These are phyloP conservation scores for Oscheius myriophilus DNA, from an alignment of 2,888 invertebrate genomes.

Conservation along the genomic window DNA sequence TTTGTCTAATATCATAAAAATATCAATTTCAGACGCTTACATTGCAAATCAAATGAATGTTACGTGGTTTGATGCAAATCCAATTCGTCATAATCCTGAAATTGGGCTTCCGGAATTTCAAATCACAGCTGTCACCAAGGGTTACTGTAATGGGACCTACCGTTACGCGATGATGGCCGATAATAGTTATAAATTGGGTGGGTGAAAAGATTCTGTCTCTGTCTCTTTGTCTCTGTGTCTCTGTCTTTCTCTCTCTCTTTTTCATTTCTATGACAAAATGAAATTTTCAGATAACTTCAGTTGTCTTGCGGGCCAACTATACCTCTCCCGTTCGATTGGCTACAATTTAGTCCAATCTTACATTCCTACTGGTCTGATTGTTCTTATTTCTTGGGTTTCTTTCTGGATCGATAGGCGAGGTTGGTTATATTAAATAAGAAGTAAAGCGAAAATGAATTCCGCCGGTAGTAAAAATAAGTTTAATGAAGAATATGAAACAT, in stretches of 20 bases:
- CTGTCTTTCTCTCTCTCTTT: too few relatives aligned
- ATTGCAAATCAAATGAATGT: slow-evolving; percentile 68
- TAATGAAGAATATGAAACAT: too few relatives aligned
- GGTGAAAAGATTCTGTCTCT: not conserved
- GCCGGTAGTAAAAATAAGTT: too few relatives aligned
- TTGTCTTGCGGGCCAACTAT: slow-evolving; percentile 62
- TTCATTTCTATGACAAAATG: too few relatives aligned
- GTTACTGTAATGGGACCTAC: slow-evolving; percentile 61
- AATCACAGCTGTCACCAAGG: slow-evolving; percentile 51
- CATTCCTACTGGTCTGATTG: slow-evolving; percentile 56
- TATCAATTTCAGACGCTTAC: slow-evolving; percentile 63
- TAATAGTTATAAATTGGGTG: slow-evolving; percentile 57
- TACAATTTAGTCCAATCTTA: slow-evolving; percentile 68
- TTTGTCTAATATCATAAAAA: not conserved
- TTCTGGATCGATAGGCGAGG: slow-evolving; percentile 65
- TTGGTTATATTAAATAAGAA: slow-evolving; percentile 9
- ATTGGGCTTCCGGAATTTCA: slow-evolving; percentile 67
- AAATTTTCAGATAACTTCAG: slow-evolving; percentile 62
- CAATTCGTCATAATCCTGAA: slow-evolving; percentile 66
- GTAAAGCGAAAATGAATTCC: too few relatives aligned
- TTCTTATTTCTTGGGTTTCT: slow-evolving; percentile 58
- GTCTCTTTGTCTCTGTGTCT: not conserved
- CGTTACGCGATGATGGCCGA: slow-evolving; percentile 63
- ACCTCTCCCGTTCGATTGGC: slow-evolving; percentile 66
- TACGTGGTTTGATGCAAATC: slow-evolving; percentile 63